These are phyloP conservation scores for Pollenia griseotomentosa DNA, from an alignment of 2,888 invertebrate species.

Conservation along the genomic window DNA sequence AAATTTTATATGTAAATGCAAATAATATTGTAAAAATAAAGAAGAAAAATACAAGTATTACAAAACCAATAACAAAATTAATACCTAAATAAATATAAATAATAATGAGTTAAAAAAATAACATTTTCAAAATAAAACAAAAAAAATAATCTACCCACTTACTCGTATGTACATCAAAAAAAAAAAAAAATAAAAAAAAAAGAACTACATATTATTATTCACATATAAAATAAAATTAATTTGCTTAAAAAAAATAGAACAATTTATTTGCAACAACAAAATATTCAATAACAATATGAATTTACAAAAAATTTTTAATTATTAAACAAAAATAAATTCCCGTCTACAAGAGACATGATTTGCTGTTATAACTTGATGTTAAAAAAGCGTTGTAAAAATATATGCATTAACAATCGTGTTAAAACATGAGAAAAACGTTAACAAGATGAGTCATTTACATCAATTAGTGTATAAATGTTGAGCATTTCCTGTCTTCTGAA, in stretches of 20 bases:
- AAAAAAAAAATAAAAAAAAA: constrained; percentile 4
- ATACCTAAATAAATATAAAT: constrained; percentile 35
- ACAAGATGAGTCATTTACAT: too few relatives aligned
- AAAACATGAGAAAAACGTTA: too few relatives aligned
- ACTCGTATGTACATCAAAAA: neutral
- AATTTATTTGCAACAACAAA: constrained; percentile 54
- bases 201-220: constrained; percentile 4
- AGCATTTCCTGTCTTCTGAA: too few relatives aligned
- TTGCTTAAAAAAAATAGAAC: constrained; percentile 62
- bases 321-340: neutral
- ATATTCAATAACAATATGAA: neutral
- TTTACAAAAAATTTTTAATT: neutral
- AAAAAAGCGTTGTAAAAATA: too few relatives aligned
- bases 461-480: too few relatives aligned
- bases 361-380: too few relatives aligned
- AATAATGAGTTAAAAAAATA: constrained; percentile 46
- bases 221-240: constrained; percentile 33
- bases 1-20: constrained; percentile 61
- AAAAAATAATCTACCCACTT: constrained; percentile 25
- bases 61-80: constrained; percentile 55
- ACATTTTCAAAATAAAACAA: constrained; percentile 34
- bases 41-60: constrained; percentile 67
- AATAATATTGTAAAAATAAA: constrained; percentile 57
- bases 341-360: too few relatives aligned
- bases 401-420: too few relatives aligned